Evolutionary conservation across 2,797 vertebrate genomes (phyloP), one percentile per base, ranked within the genome.

Genomic region (Leucoraja ocellata): DNA sequence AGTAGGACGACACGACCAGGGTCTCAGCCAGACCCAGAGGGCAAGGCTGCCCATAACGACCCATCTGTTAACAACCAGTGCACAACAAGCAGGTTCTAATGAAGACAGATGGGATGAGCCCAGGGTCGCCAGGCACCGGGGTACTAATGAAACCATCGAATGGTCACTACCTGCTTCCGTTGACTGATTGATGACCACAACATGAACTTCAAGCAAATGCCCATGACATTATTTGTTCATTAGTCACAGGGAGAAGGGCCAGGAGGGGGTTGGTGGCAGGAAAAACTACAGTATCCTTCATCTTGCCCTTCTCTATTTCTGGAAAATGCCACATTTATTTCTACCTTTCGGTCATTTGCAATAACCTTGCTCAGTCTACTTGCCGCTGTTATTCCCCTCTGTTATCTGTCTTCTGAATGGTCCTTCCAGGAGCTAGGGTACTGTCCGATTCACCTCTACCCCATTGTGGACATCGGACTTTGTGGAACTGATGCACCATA

Each of bases 91-190:
- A 97, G 97, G 96, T 97, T 98, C 97, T 99, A 99, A 99, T 99
- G 98, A 98, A 99, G 98, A 99, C 95, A 96, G 97, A 99, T 99
- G 97, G 97, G 96, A 96, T 96, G 96, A 95, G 96, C 95, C 95
- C 96, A 96, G 96, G 94, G 96, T 96, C 97, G 96, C 96, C 95
- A 95, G 94, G 94, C 97, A 96, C 96, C 96, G 95, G 97, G 97
- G 97, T 97, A 96, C 97, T 97, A 98, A 98, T 97, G 97, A 98
- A 97, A 97, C 95, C 96, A 96, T 96, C 96, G 97, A 97, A 97
- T 95, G 96, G 97, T 96, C 96, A 97, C 95, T 97, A 96, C 94
- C 95, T 96, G 96, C 94, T 95, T 96, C 94, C 95, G 94, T 93
- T 95, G 95, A 96, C 96, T 97, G 96, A 97, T 95, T 95, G 95